Base-by-base conservation (phyloP, 1,140 invertebrate species). In the Dolichoris vasculosae region DNA sequence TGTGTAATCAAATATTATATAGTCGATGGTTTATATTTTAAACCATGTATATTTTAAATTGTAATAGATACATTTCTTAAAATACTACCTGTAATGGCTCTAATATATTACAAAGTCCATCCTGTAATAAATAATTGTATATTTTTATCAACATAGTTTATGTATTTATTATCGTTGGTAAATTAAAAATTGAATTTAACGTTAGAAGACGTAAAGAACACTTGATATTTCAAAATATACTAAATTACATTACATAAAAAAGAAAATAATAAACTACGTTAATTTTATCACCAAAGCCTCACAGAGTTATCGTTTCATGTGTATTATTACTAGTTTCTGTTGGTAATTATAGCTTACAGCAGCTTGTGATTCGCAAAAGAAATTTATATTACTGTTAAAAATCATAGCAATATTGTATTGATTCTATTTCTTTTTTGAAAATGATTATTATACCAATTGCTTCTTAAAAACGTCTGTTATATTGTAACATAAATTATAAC, bases 81-180 rank as follows among this genome's bases (percentile, higher is more conserved):
- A 69, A 2, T 35, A 15, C 64, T 67, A 43, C 40, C 9, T 73
- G 0, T 40, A n/a, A 43, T 40, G 17, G 1, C 26, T 43, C 23
- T 4, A 73, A 43, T 43, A 73, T 73, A 26, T 73, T 4, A 43
- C 2, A 73, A 73, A 73, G 38, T 73, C 26, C 9, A 73, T 73
- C 7, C 40, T 9, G 23, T 7, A 38, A 13, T 73, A 43, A 43
- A 43, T n/a, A 73, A 40, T 73, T 43, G 32, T 73, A 73, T 73
- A 73, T 73, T 73, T 73, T 73, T 73, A 73, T 43, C 23, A 73
- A 26, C 23, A 40, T 71, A 71, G 26, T 71, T 40, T 71, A 71
- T 35, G 7, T 67, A 20, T 71, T 71, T 71, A 71, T 40, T 23
- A 23, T 40, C 15, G 9, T 71, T 40, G 17, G 13, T 20, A 17